Evolutionary conservation across 2,888 invertebrate genomes (phyloP).

Genomic region (Abrostola triplasia): DNA sequence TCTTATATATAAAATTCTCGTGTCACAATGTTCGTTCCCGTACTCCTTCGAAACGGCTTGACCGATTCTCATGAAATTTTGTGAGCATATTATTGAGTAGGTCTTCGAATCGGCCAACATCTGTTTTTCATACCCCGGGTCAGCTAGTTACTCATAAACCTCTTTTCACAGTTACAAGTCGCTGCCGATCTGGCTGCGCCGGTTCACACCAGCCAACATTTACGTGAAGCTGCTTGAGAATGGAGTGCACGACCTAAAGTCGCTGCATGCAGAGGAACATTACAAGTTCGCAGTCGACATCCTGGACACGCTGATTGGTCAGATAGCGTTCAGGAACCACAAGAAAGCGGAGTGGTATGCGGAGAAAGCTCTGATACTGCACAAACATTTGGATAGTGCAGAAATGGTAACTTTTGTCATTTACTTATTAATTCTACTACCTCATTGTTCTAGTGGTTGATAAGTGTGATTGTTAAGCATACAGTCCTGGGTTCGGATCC

Average conservation of each 20-base stretch:
- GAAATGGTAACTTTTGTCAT: slow-evolving; percentile 70
- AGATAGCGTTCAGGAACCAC: slow-evolving; percentile 80
- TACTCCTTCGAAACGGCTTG: too few relatives aligned
- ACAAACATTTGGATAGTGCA: slow-evolving; percentile 69
- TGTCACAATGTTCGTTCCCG: too few relatives aligned
- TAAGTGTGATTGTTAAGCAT: too few relatives aligned
- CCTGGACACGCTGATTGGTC: slow-evolving; percentile 84
- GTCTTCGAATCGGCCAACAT: too few relatives aligned
- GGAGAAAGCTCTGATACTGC: slow-evolving; percentile 89
- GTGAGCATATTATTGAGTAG: too few relatives aligned
- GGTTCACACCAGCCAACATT: slow-evolving; percentile 87
- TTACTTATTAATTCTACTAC: too few relatives aligned
- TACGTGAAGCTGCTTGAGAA: slow-evolving; percentile 77
- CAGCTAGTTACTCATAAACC: too few relatives aligned
- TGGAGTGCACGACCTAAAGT: slow-evolving; percentile 79
- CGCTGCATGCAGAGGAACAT: slow-evolving; percentile 54
- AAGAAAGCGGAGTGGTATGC: slow-evolving; percentile 88
- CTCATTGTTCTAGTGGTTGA: too few relatives aligned
- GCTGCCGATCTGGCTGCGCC: slow-evolving; percentile 86
- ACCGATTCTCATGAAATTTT: too few relatives aligned
- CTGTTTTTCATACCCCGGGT: too few relatives aligned
- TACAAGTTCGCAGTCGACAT: slow-evolving; percentile 83
- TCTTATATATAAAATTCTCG: too few relatives aligned
- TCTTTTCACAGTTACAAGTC: slow-evolving; percentile 67
- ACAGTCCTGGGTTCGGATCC: too few relatives aligned